Evolutionary conservation across 2,888 invertebrate species (phyloP).

Genomic region (Magallana nippona): DNA sequence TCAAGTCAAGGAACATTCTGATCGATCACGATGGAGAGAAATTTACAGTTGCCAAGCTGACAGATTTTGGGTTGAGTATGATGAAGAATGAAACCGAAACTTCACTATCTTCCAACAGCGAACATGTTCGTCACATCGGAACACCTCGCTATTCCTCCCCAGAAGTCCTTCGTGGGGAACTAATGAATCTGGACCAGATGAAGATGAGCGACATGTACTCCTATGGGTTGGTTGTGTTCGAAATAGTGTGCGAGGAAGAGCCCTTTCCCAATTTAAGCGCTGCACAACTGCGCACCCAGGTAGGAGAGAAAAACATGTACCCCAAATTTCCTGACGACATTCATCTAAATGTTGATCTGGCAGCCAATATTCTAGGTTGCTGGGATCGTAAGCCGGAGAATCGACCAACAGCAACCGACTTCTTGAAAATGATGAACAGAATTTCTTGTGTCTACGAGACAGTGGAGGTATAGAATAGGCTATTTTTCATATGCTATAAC

Average conservation of each 20-base stretch:
- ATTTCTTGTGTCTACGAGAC: not conserved
- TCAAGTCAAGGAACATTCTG: slow-evolving; percentile 60
- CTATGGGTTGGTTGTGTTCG: slow-evolving; percentile 51
- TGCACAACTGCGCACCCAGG: slow-evolving; percentile 52
- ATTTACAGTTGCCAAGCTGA: slow-evolving; percentile 52
- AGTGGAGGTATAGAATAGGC: too few relatives aligned
- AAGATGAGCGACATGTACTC: slow-evolving; percentile 57
- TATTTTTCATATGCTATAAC: too few relatives aligned
- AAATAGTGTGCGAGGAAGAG: slow-evolving; percentile 54
- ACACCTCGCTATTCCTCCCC: slow-evolving; percentile 59
- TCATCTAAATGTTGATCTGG: slow-evolving; percentile 81
- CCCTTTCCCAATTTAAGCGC: slow-evolving; percentile 54
- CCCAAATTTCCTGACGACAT: slow-evolving; percentile 48
- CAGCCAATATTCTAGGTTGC: slow-evolving; percentile 28
- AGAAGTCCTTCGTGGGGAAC: slow-evolving; percentile 56
- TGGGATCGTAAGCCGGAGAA: slow-evolving; percentile 40
- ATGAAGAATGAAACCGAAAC: slow-evolving; percentile 53
- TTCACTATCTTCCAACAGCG: slow-evolving; percentile 39
- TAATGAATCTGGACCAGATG: slow-evolving; percentile 45
- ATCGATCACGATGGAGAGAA: slow-evolving; percentile 47
- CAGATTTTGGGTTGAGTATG: slow-evolving; percentile 63
- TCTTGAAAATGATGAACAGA: not conserved
- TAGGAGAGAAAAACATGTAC: slow-evolving; percentile 46
- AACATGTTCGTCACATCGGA: slow-evolving; percentile 49
- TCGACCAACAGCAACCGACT: slow-evolving; percentile 36